phyloP scores from a whole-genome alignment of 35 echinoderm and acorn worm genomes.

The Apostichopus japonicus region DNA sequence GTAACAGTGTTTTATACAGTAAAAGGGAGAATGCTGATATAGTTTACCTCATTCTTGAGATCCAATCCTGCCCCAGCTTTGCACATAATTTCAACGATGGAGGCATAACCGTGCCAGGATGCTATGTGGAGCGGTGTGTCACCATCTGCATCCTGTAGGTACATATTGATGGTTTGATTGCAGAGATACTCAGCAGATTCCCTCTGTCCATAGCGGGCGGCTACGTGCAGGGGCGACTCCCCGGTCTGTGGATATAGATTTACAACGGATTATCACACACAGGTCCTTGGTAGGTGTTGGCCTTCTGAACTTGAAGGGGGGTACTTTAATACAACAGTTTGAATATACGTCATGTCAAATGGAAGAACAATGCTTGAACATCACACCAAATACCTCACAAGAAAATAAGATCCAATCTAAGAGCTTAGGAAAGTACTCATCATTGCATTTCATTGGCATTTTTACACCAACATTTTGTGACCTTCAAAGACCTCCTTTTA shows the following conservation, averaged over 20 bases:
- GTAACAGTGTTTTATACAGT: background rate
- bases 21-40: background rate
- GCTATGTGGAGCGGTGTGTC: slow-evolving; percentile 92
- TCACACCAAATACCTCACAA: too few relatives aligned
- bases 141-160: slow-evolving; percentile 93
- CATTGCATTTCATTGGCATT: too few relatives aligned
- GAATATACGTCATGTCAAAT: too few relatives aligned
- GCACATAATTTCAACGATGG: slow-evolving; percentile 87
- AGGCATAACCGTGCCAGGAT: slow-evolving; percentile 91
- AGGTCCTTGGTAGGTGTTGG: too few relatives aligned
- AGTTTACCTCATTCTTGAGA: slow-evolving; percentile 85
- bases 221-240: slow-evolving; percentile 91
- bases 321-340: too few relatives aligned
- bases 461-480: too few relatives aligned
- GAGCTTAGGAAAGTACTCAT: too few relatives aligned
- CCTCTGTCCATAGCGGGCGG: slow-evolving; percentile 91
- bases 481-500: too few relatives aligned
- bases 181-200: slow-evolving; percentile 89
- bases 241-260: slow-evolving; percentile 61
- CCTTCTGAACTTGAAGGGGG: too few relatives aligned
- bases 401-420: too few relatives aligned
- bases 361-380: too few relatives aligned
- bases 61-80: slow-evolving; percentile 72
- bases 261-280: too few relatives aligned
- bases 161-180: slow-evolving; percentile 69